Base-by-base conservation (phyloP, 2,888 invertebrate genomes). In the Cheilosia pagana region DNA sequence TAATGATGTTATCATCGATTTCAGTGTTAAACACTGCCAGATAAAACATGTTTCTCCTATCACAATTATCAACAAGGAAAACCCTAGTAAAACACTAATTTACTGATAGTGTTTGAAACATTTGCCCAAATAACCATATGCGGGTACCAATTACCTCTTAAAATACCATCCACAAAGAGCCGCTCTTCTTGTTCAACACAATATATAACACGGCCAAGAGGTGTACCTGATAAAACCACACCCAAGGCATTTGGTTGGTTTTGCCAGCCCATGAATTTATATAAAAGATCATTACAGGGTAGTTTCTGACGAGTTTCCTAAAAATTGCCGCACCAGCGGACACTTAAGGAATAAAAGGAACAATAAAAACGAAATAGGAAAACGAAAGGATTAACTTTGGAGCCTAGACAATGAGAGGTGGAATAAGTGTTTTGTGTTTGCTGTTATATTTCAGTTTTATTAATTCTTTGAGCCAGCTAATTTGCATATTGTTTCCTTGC, bases 391-490 rank as follows among this genome's bases (percentile, higher is more conserved):
- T 48, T 67, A 57, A 50, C 14, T 52, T 74, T 53, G 19, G 59
- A 79, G 45, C 41, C 43, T 39, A 16, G 81, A 85, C 75, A 81
- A 85, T 85, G 85, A 85, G 39, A 85, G 85, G 83, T 79, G 50
- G 57, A 19, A 19, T 43, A 6, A 23, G 43, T 48, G 28, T 60
- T 21, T 65, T 63, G 25, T 16, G 59, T 39, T 19, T n/a, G 21
- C 21, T 14, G 10, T 23, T 14, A 35, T 57, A 21, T 43, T 41
- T 14, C 0, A 0, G n/a, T 43, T 8, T 28, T 4, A 14, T 3
- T n/a, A 48, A 12, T 35, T n/a, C 8, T 6, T 39, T 19, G 21
- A 48, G n/a, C 23, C 23, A 28, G 14, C 10, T 39, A 21, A 14
- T 16, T 72, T 6, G 55, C 16, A 12, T 19, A 31, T 55, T 55